These are phyloP conservation scores for Lamprotornis superbus DNA, from an alignment of 2,113 vertebrate genomes.

Conservation along the genomic window DNA sequence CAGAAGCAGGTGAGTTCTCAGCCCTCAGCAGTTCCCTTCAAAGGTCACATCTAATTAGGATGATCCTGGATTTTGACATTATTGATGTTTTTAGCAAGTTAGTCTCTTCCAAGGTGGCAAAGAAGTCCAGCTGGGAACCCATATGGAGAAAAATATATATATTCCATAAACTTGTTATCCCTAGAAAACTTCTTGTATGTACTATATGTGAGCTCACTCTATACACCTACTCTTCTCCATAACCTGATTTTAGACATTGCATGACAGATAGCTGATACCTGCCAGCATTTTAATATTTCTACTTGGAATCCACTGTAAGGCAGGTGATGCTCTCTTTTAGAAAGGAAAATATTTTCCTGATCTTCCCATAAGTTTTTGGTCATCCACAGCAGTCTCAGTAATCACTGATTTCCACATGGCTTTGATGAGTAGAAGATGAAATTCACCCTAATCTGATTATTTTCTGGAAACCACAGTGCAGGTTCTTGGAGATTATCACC, in stretches of 20 bases:
- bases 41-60: conserved; percentile 16
- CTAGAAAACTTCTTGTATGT: conserved; percentile 5
- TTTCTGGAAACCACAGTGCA: background rate
- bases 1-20: background rate
- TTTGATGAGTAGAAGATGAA: background rate
- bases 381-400: background rate
- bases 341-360: background rate
- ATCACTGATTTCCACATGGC: background rate
- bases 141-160: conserved; percentile 53
- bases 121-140: conserved; percentile 56
- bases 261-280: conserved; percentile 15
- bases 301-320: background rate
- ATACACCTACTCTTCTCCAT: conserved; percentile 24
- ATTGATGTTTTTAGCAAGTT: conserved; percentile 40
- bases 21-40: background rate
- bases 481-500: background rate
- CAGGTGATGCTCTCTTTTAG: background rate
- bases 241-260: conserved; percentile 25
- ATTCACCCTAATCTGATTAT: background rate
- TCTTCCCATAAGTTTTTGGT: background rate
- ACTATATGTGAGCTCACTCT: conserved; percentile 1
- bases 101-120: conserved; percentile 18
- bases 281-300: background rate
- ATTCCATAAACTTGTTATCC: conserved; percentile 49
- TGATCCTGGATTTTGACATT: background rate